Conservation (phyloP, 2,888 invertebrate species). For the Auanema freiburgensis region DNA sequence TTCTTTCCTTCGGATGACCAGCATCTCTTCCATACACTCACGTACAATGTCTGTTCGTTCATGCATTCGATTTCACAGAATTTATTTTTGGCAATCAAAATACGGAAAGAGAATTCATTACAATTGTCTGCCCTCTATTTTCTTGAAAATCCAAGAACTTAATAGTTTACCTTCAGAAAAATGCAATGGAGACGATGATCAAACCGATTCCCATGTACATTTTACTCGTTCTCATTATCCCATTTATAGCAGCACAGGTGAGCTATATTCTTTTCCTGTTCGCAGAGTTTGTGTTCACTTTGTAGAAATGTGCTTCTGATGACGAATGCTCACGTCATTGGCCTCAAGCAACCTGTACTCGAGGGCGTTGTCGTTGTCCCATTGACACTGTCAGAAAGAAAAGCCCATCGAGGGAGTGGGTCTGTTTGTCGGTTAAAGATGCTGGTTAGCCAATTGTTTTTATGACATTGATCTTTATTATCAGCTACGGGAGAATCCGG, state of each 20-base stretch:
- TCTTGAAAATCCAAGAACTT: too few relatives aligned
- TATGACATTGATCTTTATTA: slow-evolving; percentile 17
- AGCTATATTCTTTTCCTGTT: not conserved
- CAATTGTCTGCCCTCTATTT: too few relatives aligned
- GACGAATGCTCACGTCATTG: slow-evolving; percentile 31
- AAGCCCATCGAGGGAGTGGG: slow-evolving; percentile 36
- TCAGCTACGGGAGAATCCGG: slow-evolving; percentile 55
- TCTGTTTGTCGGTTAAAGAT: slow-evolving; percentile 46
- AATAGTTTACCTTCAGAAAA: too few relatives aligned
- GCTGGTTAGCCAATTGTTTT: slow-evolving; percentile 31
- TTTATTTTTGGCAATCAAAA: too few relatives aligned
- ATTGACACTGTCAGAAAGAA: slow-evolving; percentile 39
- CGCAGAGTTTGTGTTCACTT: not conserved
- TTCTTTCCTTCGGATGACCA: too few relatives aligned
- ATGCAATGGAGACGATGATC: slow-evolving; percentile 1
- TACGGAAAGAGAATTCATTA: too few relatives aligned
- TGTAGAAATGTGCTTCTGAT: slow-evolving; percentile 30
- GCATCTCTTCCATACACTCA: too few relatives aligned
- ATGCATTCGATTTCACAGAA: too few relatives aligned
- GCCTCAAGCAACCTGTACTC: slow-evolving; percentile 34
- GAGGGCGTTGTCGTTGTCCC: slow-evolving; percentile 44
- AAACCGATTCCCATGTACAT: not conserved
- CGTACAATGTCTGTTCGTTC: too few relatives aligned
- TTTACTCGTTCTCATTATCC: not conserved
- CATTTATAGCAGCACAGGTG: not conserved